Evolutionary conservation across 1,140 invertebrate species (phyloP).

Genomic region (Zaprionus africanus): DNA sequence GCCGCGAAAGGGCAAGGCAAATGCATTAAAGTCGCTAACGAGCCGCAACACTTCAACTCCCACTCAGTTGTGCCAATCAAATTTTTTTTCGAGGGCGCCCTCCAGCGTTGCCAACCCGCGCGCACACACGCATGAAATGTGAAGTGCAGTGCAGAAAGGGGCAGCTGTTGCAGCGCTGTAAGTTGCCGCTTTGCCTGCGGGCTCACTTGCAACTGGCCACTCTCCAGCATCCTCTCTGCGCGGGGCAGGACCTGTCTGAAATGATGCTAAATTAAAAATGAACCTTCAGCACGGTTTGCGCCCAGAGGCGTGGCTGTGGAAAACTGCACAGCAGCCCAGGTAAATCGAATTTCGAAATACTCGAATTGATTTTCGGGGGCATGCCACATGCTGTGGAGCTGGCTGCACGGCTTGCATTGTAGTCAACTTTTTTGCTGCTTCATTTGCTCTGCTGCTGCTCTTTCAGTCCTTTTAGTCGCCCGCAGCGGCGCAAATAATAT

Average conservation of each 20-base stretch:
- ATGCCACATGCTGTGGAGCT: background rate
- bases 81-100: background rate
- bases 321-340: constrained; percentile 11
- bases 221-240: too few species aligned
- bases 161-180: background rate
- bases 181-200: background rate
- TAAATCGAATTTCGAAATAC: constrained; percentile 30
- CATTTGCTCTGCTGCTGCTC: background rate
- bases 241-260: constrained; percentile 9
- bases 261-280: constrained; percentile 46
- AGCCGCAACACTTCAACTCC: background rate
- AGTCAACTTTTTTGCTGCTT: background rate
- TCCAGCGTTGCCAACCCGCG: background rate
- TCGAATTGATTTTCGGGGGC: constrained; percentile 19
- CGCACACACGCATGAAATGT: background rate
- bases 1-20: background rate
- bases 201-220: too few species aligned
- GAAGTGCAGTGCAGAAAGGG: background rate
- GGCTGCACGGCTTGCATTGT: too few species aligned
- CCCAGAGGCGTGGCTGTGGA: constrained; percentile 21
- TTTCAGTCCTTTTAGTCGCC: too few species aligned
- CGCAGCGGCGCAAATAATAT: background rate
- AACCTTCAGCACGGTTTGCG: background rate
- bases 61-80: background rate
- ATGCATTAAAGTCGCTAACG: constrained; percentile 13